phyloP scores from a whole-genome alignment of 2,797 vertebrate genomes.

The Bovichtus diacanthus region DNA sequence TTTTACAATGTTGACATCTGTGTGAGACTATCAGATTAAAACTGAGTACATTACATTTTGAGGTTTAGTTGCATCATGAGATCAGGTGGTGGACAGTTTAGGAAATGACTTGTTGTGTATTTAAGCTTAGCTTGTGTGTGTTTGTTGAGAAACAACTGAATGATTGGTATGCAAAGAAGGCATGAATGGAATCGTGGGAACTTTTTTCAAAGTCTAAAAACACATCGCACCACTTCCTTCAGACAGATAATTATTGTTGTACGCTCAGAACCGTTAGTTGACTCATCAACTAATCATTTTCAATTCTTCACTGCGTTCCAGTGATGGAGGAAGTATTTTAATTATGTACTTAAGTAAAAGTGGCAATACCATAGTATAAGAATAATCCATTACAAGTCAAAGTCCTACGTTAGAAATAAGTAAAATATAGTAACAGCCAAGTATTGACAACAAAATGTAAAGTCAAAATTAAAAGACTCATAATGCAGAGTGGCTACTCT shows the following conservation, averaged over 20 bases:
- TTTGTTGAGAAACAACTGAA: conserved; percentile 66
- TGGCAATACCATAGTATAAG: neutral
- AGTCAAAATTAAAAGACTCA: neutral
- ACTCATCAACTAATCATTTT: conserved; percentile 36
- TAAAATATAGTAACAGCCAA: neutral
- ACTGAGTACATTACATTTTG: neutral
- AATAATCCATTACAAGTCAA: neutral
- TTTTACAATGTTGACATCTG: neutral
- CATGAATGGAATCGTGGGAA: conserved; percentile 81
- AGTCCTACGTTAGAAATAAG: neutral
- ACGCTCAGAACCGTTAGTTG: conserved; percentile 69
- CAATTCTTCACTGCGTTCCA: neutral
- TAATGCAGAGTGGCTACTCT: neutral
- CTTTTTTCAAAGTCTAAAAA: conserved; percentile 34
- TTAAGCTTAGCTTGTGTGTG: conserved; percentile 49
- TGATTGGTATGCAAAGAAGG: conserved; percentile 72
- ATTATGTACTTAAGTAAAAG: neutral
- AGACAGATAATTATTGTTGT: conserved; percentile 29
- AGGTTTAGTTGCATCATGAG: conserved; percentile 10
- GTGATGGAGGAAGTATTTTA: neutral
- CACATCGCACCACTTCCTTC: conserved; percentile 26
- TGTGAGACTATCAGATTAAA: neutral
- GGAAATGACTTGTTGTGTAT: conserved; percentile 44
- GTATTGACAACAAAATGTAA: neutral
- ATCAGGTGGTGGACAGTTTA: conserved; percentile 22